Base-by-base conservation (phyloP, 2,888 invertebrate genomes). In the Argynnis bischoffii region DNA sequence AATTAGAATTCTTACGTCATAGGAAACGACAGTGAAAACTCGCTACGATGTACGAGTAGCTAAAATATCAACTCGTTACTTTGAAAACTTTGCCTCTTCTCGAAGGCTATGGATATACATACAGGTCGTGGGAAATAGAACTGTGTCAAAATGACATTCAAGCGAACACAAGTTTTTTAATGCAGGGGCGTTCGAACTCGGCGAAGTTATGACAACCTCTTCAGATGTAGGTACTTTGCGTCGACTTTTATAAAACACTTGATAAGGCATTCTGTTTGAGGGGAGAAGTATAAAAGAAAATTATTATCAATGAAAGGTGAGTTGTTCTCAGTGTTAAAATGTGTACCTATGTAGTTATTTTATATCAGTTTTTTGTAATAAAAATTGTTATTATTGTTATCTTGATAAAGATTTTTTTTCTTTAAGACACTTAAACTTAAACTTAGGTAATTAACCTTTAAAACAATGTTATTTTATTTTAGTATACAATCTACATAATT, bases 101-200 rank as follows among this genome's bases (percentile, higher is more conserved):
- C 41, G 16, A 53, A 53, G 26, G 16, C 5, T 51, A 11, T 26
- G 21, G 18, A 51, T 51, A 13, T 54, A 46, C 60, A 65, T 64
- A 61, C 65, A 65, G 51, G 61, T 69, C 47, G 61, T 54, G 50
- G 67, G 64, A 67, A 65, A 70, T 67, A 63, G 59, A 67, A 65
- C 67, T 67, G 63, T 67, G 70, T 61, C 67, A 63, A 70, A 70
- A 67, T 65, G 63, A 63, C 65, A 65, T 67, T 65, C 65, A 67
- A 54, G 54, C 61, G 80, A 57, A 57, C 47, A 57, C 57, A 57
- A 57, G 46, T 46, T 57, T 57, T 57, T 74, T 77, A 78, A 79
- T 74, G 75, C 59, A 55, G 51, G 47, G 54, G 59, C 76, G 75
- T 76, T 75, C 74, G 73, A 71, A 66, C 70, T 63, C 64, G 18